Evolutionary conservation across 92 coral and sea anemone species (phyloP).

Genomic region (Parazoanthus darwini): DNA sequence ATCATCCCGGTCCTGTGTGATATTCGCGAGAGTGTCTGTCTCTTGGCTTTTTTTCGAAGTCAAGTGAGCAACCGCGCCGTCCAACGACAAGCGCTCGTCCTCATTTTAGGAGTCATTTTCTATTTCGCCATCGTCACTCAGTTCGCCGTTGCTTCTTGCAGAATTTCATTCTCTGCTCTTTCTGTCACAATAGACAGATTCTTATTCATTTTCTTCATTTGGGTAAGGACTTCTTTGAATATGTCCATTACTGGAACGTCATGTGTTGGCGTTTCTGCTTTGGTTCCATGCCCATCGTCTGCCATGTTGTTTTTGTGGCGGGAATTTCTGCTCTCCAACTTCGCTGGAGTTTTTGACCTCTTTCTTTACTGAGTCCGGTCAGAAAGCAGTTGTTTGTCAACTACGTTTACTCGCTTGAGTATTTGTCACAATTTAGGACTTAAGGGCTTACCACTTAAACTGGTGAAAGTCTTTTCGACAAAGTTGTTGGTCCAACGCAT

Average conservation of each 20-base stretch:
- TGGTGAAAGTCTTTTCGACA: too few relatives aligned
- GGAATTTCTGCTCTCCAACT: not conserved
- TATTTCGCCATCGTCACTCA: not conserved
- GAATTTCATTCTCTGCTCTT: not conserved
- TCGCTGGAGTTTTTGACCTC: too few relatives aligned
- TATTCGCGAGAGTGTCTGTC: not conserved
- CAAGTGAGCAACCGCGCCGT: not conserved
- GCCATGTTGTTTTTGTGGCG: not conserved
- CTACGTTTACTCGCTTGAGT: too few relatives aligned
- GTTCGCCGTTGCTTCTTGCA: not conserved
- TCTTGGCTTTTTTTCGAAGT: not conserved
- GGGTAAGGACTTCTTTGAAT: not conserved
- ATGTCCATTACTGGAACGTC: too few relatives aligned
- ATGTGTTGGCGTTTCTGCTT: too few relatives aligned
- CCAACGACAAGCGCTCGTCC: not conserved
- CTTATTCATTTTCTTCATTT: not conserved
- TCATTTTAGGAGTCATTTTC: too few relatives aligned
- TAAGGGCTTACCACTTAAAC: too few relatives aligned
- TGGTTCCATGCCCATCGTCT: not conserved
- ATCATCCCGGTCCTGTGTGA: conserved; percentile 35
- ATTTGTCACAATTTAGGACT: too few relatives aligned
- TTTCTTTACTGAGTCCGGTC: too few relatives aligned
- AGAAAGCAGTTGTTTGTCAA: too few relatives aligned
- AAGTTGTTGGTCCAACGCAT: not conserved
- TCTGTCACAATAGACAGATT: not conserved